Percentiles rank a stretch among this genome's conserved stretches.
phyloP scores from a whole-genome alignment of 1,140 invertebrate genomes.

The Bombus superbus region DNA sequence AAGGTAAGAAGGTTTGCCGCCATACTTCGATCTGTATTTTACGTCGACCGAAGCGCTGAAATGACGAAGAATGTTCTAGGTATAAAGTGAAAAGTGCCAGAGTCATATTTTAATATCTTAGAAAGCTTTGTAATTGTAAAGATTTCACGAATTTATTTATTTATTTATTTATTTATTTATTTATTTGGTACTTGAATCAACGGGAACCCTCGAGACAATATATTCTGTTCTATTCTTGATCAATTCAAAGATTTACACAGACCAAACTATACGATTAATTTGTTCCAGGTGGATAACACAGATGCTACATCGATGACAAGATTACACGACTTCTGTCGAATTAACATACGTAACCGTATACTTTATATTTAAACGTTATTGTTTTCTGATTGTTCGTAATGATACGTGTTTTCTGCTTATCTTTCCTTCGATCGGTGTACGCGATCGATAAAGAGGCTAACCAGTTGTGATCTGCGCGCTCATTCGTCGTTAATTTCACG shows the following conservation, averaged over 20 bases:
- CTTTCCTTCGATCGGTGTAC: neutral
- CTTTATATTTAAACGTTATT: too few species aligned
- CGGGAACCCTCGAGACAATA: neutral
- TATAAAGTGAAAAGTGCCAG: neutral
- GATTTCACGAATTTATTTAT: neutral
- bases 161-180: neutral
- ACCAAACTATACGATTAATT: neutral
- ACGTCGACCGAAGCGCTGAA: neutral
- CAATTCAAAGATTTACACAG: neutral
- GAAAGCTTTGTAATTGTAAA: neutral
- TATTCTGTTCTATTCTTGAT: neutral
- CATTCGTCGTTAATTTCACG: neutral
- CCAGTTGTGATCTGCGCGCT: neutral
- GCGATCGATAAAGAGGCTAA: neutral
- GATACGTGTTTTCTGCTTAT: neutral
- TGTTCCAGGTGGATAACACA: neutral
- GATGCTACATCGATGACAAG: neutral
- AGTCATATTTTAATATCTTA: neutral
- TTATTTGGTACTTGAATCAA: neutral
- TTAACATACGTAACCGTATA: neutral
- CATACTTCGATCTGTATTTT: neutral
- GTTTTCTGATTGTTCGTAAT: neutral
- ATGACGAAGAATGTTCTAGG: neutral
- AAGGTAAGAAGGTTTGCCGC: neutral
- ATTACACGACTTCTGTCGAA: neutral